A percentile compares a stretch with the other conserved stretches of the same genome.
phyloP scores from a whole-genome alignment of 2,888 invertebrate genomes.

The Eupithecia vulgata region DNA sequence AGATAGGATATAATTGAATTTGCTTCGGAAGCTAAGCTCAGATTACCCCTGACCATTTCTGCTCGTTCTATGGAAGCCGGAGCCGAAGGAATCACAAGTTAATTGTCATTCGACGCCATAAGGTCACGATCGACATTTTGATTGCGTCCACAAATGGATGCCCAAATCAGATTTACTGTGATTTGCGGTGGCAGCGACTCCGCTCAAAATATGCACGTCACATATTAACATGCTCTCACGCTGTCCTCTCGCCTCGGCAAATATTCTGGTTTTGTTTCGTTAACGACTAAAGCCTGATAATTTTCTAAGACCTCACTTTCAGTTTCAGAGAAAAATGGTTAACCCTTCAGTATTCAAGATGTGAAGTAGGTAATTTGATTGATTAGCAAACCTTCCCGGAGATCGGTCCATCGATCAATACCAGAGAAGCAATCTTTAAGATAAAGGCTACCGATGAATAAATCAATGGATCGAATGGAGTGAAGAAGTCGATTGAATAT shows the following conservation, averaged over 20 bases:
- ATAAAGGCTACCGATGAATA: conserved; percentile 47
- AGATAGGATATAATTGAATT: conserved; percentile 21
- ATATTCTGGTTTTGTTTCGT: conserved; percentile 16
- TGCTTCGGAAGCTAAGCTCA: conserved; percentile 15
- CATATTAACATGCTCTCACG: conserved; percentile 34
- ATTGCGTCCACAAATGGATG: conserved; percentile 58
- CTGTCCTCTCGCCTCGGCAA: conserved; percentile 24
- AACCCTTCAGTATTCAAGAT: conserved; percentile 3
- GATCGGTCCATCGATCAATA: conserved; percentile 38
- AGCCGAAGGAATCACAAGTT: conserved; percentile 40
- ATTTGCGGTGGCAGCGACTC: conserved; percentile 51
- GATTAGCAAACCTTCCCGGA: conserved; percentile 33
- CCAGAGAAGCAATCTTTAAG: conserved; percentile 38
- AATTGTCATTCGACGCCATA: conserved; percentile 47
- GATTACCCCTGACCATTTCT: conserved; percentile 13
- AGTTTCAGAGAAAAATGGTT: conserved; percentile 4
- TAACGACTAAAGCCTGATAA: not conserved
- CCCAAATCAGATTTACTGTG: conserved; percentile 54
- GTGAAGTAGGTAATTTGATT: conserved; percentile 30
- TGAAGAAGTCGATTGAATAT: conserved; percentile 62
- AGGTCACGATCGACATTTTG: conserved; percentile 51
- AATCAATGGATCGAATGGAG: conserved; percentile 58
- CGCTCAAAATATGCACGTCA: conserved; percentile 46
- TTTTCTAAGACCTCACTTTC: not conserved
- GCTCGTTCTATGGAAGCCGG: conserved; percentile 26